phyloP scores from a whole-genome alignment of 1,140 invertebrate genomes.

The Pygmarrhopalites habei region DNA sequence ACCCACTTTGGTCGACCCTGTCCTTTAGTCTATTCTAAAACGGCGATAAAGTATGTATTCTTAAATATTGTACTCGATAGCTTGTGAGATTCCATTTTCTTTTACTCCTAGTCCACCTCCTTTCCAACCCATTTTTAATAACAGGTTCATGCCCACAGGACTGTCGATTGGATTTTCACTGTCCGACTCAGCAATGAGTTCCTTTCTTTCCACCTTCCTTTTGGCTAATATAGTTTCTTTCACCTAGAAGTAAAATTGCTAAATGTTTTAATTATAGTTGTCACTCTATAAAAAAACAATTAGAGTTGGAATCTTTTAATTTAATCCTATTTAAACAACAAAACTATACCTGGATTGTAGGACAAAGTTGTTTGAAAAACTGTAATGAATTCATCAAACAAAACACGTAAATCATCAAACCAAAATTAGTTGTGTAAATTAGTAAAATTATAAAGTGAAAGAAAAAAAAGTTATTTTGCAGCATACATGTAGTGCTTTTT shows the following conservation, averaged over 20 bases:
- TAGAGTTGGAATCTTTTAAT: neutral
- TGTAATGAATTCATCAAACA: neutral
- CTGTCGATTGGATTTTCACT: neutral
- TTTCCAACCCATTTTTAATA: conserved; percentile 72
- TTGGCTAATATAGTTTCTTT: neutral
- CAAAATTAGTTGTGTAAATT: neutral
- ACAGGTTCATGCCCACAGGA: conserved; percentile 57
- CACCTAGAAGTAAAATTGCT: neutral
- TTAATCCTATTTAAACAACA: neutral
- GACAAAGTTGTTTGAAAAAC: neutral
- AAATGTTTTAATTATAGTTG: neutral
- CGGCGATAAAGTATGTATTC: no score
- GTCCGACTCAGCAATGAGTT: neutral
- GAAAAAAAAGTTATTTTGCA: neutral
- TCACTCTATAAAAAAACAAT: neutral
- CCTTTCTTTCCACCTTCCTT: neutral
- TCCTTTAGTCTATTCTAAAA: no score
- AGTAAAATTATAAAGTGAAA: neutral
- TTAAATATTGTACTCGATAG: no score
- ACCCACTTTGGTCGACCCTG: no score
- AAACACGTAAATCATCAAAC: neutral
- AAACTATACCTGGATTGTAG: neutral
- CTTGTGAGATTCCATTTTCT: conserved; percentile 58
- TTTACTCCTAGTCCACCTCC: conserved; percentile 66
- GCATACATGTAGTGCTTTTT: neutral